Base-by-base conservation (phyloP, 2,113 vertebrate species). In the Callaeas wilsoni region DNA sequence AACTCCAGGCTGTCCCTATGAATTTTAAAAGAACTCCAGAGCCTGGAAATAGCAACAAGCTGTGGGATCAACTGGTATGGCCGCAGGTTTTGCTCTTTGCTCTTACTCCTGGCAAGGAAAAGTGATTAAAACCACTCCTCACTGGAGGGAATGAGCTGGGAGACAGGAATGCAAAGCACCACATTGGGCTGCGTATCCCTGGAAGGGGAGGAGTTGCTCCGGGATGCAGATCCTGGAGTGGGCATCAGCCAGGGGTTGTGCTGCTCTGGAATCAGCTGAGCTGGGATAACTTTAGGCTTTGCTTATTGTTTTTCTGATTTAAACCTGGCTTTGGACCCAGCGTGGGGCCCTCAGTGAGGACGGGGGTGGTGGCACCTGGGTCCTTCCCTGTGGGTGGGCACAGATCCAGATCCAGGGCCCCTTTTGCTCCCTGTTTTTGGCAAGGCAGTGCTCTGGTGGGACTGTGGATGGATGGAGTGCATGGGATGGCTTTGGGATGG, bases 11-110 rank as follows among this genome's bases (percentile, higher is more conserved):
- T 77, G 79, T 89, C 89, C 60, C 49, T 52, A 42, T 50, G 95
- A 87, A 62, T 96, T 90, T 96, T 94, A 87, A 41, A n/a, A 41
- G 41, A 41, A 41, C 41, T 41, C 41, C 41, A 41, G 41, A 41
- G 41, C 41, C 41, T 41, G 41, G 41, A 41, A 41, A 41, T 41
- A 41, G 13, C 41, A 41, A 41, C 41, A 41, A 41, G 41, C 41
- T 41, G 41, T 41, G 41, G 41, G 41, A 41, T 41, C 89, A 77
- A 3, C 41, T n/a, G 74, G 57, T 73, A 6, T 85, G 89, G 94
- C 84, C 91, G 35, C 91, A 59, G 84, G 82, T 95, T 96, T 80
- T 94, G 89, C 78, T 95, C 67, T 96, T 95, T 92, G 69, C 81
- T 85, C 65, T 79, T 42, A 13, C 3, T 85, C 29, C 70, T 84